Evolutionary conservation across 2,113 vertebrate genomes (phyloP).

Genomic region (Odobenus rosmarus): DNA sequence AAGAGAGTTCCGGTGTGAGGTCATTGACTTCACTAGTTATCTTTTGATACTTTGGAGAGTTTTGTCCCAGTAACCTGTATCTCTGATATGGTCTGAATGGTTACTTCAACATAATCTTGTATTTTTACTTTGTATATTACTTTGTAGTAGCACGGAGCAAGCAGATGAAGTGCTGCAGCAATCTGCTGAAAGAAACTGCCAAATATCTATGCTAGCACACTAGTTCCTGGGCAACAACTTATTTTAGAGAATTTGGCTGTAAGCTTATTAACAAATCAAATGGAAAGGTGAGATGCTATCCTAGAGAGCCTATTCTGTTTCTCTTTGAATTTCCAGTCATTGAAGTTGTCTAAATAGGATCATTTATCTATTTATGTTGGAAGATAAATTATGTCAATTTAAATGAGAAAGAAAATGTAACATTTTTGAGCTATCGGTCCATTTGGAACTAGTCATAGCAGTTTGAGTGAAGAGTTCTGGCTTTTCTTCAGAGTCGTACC

Average conservation of each 20-base stretch:
- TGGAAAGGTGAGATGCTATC: background rate
- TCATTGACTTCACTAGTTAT: background rate
- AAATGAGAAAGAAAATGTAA: background rate
- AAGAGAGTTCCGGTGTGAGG: background rate
- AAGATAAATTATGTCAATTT: background rate
- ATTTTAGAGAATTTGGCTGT: background rate
- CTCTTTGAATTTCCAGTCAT: conserved; percentile 24
- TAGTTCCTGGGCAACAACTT: background rate
- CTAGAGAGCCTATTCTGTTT: background rate
- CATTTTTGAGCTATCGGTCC: background rate
- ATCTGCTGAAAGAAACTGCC: background rate
- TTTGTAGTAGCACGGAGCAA: background rate
- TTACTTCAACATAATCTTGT: background rate
- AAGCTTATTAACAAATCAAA: background rate
- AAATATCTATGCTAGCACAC: background rate
- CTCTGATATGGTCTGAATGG: background rate
- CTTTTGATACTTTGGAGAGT: background rate
- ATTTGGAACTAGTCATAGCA: background rate
- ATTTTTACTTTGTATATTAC: background rate
- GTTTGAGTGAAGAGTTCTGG: background rate
- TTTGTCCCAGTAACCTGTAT: background rate
- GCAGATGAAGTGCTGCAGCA: background rate
- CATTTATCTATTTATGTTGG: background rate
- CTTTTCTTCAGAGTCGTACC: background rate
- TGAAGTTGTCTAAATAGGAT: background rate